These are phyloP conservation scores for Leptinotarsa defecta DNA, from an alignment of 1,140 invertebrate species.

Conservation along the genomic window DNA sequence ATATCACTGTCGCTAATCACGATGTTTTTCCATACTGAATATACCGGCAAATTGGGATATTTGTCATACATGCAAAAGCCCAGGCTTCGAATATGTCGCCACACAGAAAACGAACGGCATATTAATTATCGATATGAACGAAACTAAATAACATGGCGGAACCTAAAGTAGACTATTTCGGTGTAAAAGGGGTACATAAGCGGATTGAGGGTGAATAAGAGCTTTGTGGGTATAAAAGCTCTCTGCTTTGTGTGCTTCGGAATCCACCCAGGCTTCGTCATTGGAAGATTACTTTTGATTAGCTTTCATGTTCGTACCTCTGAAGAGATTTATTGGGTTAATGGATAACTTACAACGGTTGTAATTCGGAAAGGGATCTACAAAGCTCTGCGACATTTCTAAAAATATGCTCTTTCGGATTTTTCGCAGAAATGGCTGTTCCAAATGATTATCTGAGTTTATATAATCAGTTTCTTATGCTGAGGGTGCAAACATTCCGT, in stretches of 20 bases:
- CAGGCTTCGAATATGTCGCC: background rate
- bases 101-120: constrained; percentile 19
- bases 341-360: constrained; percentile 25
- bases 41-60: background rate
- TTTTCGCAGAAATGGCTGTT: background rate
- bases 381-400: constrained; percentile 1
- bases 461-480: no score
- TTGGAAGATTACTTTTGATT: constrained; percentile 42
- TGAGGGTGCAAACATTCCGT: no score
- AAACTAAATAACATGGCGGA: constrained; percentile 26
- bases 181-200: constrained; percentile 38
- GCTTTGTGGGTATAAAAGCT: constrained; percentile 36
- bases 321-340: constrained; percentile 31
- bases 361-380: constrained; percentile 13
- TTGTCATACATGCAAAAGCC: constrained; percentile 6
- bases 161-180: constrained; percentile 23
- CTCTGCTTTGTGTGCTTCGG: constrained; percentile 36
- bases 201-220: constrained; percentile 41
- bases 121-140: constrained; percentile 38
- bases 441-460: no score
- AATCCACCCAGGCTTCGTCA: constrained; percentile 34
- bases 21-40: background rate
- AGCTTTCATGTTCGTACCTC: constrained; percentile 30
- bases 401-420: constrained; percentile 1
- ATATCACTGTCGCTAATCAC: background rate